Conservation (phyloP, 2,888 invertebrate genomes). For the Dynastes maya region DNA sequence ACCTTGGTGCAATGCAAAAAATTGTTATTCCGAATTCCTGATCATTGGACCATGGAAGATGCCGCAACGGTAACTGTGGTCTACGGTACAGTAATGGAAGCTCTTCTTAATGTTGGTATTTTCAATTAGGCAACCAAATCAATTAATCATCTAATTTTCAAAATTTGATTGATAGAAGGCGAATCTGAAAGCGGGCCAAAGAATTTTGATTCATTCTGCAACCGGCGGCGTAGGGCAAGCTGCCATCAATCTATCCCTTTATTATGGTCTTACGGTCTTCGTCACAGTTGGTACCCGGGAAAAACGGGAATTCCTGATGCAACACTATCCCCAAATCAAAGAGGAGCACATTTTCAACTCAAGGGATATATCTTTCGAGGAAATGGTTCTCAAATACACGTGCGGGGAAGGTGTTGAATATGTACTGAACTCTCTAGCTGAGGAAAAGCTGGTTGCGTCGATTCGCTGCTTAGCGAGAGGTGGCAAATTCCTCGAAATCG, state of each 20-base stretch:
- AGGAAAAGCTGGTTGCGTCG: constrained; percentile 87
- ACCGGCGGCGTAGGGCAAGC: constrained; percentile 84
- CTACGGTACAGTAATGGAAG: constrained; percentile 74
- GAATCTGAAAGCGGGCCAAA: constrained; percentile 61
- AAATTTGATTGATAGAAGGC: constrained; percentile 34
- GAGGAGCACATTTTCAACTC: constrained; percentile 89
- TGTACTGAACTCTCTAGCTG: constrained; percentile 91
- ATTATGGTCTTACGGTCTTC: constrained; percentile 80
- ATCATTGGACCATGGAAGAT: constrained; percentile 81
- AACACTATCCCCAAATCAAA: constrained; percentile 80
- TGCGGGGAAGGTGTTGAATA: constrained; percentile 92
- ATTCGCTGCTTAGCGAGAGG: constrained; percentile 74
- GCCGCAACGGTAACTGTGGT: constrained; percentile 86
- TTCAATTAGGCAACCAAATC: not conserved
- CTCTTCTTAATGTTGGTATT: constrained; percentile 69
- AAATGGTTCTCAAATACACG: constrained; percentile 85
- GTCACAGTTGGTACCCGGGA: constrained; percentile 91
- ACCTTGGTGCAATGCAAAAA: constrained; percentile 74
- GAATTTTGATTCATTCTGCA: constrained; percentile 73
- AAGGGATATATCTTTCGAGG: constrained; percentile 90
- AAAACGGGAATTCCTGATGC: constrained; percentile 87
- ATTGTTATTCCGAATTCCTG: constrained; percentile 77
- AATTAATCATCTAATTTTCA: not conserved
- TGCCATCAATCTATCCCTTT: constrained; percentile 79
- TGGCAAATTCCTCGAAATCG: constrained; percentile 88